phyloP scores from a whole-genome alignment of 1,140 invertebrate genomes.

The Sinella curviseta region DNA sequence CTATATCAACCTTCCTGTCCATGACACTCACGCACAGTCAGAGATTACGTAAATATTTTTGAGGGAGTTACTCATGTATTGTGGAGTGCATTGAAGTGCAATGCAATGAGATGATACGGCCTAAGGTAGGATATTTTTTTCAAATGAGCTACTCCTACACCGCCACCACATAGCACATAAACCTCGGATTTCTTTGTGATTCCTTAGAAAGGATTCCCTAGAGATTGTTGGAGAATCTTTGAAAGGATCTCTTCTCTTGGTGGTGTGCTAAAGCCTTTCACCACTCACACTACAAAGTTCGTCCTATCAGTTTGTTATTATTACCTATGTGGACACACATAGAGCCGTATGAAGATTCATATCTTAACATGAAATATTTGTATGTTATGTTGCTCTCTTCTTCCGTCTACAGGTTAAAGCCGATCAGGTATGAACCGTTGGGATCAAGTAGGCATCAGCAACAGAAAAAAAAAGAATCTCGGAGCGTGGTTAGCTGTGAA shows the following conservation, averaged over 20 bases:
- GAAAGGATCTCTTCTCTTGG: background rate
- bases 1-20: too few species aligned
- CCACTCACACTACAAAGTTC: background rate
- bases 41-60: too few species aligned
- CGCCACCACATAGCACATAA: background rate
- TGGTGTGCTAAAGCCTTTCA: background rate
- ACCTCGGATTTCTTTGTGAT: background rate
- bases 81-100: too few species aligned
- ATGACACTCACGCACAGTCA: too few species aligned
- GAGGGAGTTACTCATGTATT: too few species aligned
- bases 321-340: background rate
- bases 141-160: too few species aligned
- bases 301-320: background rate
- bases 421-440: conserved; percentile 7
- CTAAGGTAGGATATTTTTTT: too few species aligned
- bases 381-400: background rate
- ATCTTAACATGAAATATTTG: background rate
- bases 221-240: background rate
- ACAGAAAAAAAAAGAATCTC: background rate
- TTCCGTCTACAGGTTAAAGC: background rate
- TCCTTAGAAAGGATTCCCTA: background rate
- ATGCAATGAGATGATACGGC: too few species aligned
- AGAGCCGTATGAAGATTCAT: background rate
- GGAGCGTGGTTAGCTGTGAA: background rate
- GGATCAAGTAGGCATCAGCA: background rate